phyloP scores from a whole-genome alignment of 2,797 vertebrate genomes.

The Spondyliosoma cantharus region DNA sequence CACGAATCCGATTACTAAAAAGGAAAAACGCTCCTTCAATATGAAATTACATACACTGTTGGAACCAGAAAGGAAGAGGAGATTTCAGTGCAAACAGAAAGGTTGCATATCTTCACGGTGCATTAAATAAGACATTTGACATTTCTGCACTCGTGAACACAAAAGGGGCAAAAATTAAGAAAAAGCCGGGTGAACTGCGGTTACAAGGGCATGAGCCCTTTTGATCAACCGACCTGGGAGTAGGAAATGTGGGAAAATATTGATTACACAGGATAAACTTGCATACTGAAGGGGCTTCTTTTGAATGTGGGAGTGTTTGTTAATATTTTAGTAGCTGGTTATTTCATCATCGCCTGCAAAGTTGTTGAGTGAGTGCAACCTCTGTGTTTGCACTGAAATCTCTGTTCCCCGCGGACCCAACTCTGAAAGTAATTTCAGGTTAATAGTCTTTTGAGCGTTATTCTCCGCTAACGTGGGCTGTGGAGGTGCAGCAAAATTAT shows the following conservation, averaged over 20 bases:
- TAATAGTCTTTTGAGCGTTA: constrained; percentile 62
- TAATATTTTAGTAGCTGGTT: constrained; percentile 79
- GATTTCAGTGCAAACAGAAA: constrained; percentile 49
- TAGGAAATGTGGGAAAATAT: constrained; percentile 72
- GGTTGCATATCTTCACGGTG: constrained; percentile 50
- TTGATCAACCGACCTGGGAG: constrained; percentile 69
- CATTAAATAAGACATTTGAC: constrained; percentile 57
- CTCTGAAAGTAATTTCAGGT: constrained; percentile 76
- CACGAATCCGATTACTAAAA: not conserved
- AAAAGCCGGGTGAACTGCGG: constrained; percentile 14
- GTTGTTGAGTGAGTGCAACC: constrained; percentile 74
- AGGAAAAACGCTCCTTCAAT: constrained; percentile 8
- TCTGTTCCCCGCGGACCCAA: constrained; percentile 57
- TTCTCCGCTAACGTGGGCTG: constrained; percentile 43
- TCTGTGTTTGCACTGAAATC: constrained; percentile 73
- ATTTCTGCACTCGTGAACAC: constrained; percentile 48
- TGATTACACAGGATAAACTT: constrained; percentile 76
- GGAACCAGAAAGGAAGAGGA: constrained; percentile 21
- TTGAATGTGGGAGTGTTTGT: constrained; percentile 75
- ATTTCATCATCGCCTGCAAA: constrained; percentile 77
- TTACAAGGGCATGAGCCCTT: constrained; percentile 48
- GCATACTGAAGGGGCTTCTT: constrained; percentile 67
- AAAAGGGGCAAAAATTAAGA: constrained; percentile 54
- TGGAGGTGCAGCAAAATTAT: constrained; percentile 42
- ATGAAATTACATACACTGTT: constrained; percentile 19